Evolutionary conservation across 2,113 vertebrate species (phyloP).

Genomic region (Myrmecobius fasciatus): DNA sequence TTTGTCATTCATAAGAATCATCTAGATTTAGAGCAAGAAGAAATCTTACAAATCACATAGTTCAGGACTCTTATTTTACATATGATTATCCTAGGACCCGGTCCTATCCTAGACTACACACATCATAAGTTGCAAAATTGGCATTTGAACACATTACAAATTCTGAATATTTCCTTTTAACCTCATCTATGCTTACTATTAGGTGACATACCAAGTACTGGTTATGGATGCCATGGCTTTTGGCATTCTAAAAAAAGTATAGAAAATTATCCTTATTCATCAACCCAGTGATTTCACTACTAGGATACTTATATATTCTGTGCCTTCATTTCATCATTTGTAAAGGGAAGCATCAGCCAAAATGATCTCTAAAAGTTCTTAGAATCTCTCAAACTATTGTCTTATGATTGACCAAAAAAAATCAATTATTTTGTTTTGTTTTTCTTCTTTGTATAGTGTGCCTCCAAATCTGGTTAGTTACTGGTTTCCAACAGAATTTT

Average conservation of each 20-base stretch:
- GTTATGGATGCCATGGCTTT: background rate
- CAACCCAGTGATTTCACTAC: background rate
- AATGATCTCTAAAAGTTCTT: background rate
- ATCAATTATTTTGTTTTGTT: background rate
- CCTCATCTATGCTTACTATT: background rate
- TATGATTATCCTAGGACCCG: background rate
- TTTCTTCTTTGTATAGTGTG: background rate
- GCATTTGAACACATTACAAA: background rate
- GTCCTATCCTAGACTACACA: background rate
- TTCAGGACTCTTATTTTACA: background rate
- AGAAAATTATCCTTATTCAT: background rate
- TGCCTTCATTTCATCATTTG: background rate
- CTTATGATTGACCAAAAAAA: background rate
- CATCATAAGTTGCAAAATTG: background rate
- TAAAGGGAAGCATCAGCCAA: background rate
- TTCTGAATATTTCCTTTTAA: background rate
- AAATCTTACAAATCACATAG: background rate
- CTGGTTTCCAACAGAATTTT: background rate
- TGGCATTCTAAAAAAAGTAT: background rate
- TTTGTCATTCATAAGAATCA: background rate
- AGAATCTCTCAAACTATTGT: background rate
- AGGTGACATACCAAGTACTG: background rate
- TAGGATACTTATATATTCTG: background rate
- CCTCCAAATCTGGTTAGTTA: background rate
- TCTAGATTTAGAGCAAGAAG: background rate